A percentile compares a stretch with the other conserved stretches of the same genome.
phyloP scores from a whole-genome alignment of 2,888 invertebrate genomes.

The Apotomis turbidana region DNA sequence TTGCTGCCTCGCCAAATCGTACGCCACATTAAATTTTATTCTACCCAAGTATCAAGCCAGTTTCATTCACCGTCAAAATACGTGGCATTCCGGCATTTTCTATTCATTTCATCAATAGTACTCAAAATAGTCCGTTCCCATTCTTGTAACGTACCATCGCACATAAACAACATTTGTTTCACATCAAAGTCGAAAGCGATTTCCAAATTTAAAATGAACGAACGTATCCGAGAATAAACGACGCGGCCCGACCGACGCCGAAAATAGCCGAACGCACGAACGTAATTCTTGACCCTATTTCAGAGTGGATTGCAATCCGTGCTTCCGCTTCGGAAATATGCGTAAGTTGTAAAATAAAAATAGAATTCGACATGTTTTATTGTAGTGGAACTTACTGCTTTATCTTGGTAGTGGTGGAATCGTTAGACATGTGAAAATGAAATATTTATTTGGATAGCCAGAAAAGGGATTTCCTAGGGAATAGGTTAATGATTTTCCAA shows the following conservation, averaged over 20 bases:
- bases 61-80: conserved; percentile 30
- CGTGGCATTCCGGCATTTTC: conserved; percentile 16
- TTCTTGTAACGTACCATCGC: conserved; percentile 46
- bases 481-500: too few species aligned
- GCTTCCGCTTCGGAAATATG: conserved; percentile 37
- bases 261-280: conserved; percentile 67
- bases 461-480: too few species aligned
- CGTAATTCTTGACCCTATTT: conserved; percentile 81
- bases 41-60: background rate
- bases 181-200: conserved; percentile 70
- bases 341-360: conserved; percentile 55
- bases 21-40: conserved; percentile 21
- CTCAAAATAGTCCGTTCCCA: conserved; percentile 39
- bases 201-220: conserved; percentile 71
- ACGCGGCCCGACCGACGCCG: conserved; percentile 45
- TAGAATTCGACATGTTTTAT: conserved; percentile 47
- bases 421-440: too few species aligned
- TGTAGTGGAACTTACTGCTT: background rate
- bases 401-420: background rate
- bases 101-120: conserved; percentile 20
- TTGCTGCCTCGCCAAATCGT: conserved; percentile 17
- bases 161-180: conserved; percentile 70
- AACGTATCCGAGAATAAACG: conserved; percentile 59
- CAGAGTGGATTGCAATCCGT: conserved; percentile 62
- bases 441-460: too few species aligned